Evolutionary conservation across 2,888 invertebrate species (phyloP), one percentile per base, ranked within the genome.

Genomic region (Clistopyga incitator): DNA sequence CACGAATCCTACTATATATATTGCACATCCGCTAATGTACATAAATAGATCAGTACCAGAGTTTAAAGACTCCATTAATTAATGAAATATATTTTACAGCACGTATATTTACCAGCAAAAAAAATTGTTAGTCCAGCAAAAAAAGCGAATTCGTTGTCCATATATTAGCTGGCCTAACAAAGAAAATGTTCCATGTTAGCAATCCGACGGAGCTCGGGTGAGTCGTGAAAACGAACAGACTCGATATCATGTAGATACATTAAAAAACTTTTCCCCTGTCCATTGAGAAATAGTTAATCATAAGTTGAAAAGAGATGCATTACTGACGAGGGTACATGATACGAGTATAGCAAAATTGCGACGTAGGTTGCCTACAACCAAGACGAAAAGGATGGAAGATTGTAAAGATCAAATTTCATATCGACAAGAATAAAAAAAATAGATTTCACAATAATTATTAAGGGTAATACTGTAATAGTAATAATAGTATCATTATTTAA

Each of bases 401-500:
- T 65, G 72, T 45, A 59, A 61, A 78, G 59, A 82, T 82, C 68
- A 82, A 82, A 82, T 78, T 82, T 78, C 82, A 82, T 82, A 82
- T 82, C 78, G 82, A 78, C 71, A 67, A 50, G 65, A 70, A 50
- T 52, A 52, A 76, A 64, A 15, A 76, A 64, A 68, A 34, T 71
- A 74, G 47, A 47, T 84, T 68, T 79, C 81, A 76, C 81, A 86
- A 65, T 86, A 83, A 76, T 78, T 78, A 67, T 85, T 74, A 52
- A 67, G 18, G 79, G 81, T 83, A 75, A 82, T 83, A 75, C 64
- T 84, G 20, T 34, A 78, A 65, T 47, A 59, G 45, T 34, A 78
- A 65, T 47, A 59, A 50, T 78, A 45, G 59, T 61, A 52, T 61
- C 42, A 70, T 38, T 18, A 68, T 68, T 34, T 13, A 74, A 72